phyloP scores from a whole-genome alignment of 2,113 vertebrate species.

The Balaenoptera acutorostrata region DNA sequence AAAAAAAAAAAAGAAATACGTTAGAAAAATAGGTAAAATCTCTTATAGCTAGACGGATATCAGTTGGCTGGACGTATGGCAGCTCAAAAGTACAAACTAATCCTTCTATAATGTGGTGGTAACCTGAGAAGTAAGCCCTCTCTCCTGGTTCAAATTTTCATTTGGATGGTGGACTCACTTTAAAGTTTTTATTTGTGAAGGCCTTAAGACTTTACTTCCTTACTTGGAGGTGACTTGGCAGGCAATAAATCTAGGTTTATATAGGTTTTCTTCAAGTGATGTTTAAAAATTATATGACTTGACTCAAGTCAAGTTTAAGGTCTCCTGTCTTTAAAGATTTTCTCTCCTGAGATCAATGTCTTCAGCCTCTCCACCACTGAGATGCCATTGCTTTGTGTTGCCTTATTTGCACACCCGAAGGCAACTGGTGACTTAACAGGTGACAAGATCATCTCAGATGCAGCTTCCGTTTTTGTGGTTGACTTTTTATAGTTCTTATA shows the following conservation, averaged over 20 bases:
- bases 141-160: slow-evolving; percentile 27
- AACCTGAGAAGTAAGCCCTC: neutral
- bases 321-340: neutral
- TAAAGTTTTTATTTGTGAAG: neutral
- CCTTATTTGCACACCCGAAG: neutral
- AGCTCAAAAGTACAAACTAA: neutral
- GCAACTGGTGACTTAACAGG: neutral
- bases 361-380: neutral
- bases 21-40: neutral
- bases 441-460: neutral
- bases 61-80: neutral
- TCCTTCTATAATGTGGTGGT: slow-evolving; percentile 2
- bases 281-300: neutral
- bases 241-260: neutral
- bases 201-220: neutral
- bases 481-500: neutral
- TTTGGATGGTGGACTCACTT: neutral
- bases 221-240: neutral
- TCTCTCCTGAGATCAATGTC: neutral
- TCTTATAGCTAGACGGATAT: neutral
- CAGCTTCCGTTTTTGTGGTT: neutral
- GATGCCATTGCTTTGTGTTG: neutral
- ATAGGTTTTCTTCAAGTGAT: neutral
- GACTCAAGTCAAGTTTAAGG: neutral
- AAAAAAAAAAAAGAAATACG: neutral